A percentile compares a stretch with the other conserved stretches of the same genome.
These are phyloP conservation scores for Tetrax tetrax DNA, from an alignment of 2,113 vertebrate genomes.

Conservation along the genomic window DNA sequence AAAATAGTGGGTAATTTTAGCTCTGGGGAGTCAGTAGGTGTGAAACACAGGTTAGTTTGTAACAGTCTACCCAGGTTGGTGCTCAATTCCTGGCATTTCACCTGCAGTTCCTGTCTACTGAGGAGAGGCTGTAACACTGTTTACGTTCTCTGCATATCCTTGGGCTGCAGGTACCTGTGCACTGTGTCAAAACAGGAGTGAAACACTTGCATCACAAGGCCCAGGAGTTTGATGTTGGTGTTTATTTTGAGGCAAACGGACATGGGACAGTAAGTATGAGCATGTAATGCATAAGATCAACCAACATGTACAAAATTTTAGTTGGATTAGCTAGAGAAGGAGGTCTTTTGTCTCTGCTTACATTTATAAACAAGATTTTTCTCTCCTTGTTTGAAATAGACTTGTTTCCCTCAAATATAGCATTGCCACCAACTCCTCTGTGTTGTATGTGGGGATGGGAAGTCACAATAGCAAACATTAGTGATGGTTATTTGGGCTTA, in stretches of 20 bases:
- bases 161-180: conserved; percentile 84
- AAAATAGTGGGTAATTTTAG: not conserved
- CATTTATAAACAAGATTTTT: not conserved
- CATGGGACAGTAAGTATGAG: conserved; percentile 91
- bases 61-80: rapidly evolving
- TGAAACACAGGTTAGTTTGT: not conserved
- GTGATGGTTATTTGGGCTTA: not conserved
- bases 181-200: conserved; percentile 94
- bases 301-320: rapidly evolving
- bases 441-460: not conserved
- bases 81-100: not conserved
- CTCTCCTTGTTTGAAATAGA: not conserved
- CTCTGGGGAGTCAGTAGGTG: not conserved
- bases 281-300: not conserved
- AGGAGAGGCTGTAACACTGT: not conserved
- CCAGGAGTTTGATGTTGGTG: conserved; percentile 90
- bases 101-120: rapidly evolving
- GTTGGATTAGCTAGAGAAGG: not conserved
- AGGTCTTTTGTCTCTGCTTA: not conserved
- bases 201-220: conserved; percentile 95
- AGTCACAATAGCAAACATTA: not conserved
- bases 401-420: not conserved
- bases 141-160: not conserved
- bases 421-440: not conserved
- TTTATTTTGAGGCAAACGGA: conserved; percentile 98